Conservation (phyloP, 2,113 vertebrate species). For the Melierax canorus region DNA sequence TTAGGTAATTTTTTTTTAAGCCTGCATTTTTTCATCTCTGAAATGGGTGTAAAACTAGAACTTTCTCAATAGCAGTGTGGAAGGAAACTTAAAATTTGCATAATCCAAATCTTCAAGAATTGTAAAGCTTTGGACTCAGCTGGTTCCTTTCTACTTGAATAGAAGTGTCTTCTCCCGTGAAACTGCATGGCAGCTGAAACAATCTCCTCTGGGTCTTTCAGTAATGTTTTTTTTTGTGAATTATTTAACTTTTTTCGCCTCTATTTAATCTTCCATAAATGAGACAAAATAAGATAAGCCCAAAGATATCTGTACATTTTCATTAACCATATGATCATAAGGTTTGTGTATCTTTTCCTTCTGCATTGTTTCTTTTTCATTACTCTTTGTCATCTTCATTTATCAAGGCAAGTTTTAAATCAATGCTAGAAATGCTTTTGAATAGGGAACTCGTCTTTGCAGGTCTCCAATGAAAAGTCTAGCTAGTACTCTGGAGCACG, state of each 20-base stretch:
- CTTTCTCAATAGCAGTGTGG: neutral
- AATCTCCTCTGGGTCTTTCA: neutral
- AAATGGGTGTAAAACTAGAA: neutral
- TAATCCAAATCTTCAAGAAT: neutral
- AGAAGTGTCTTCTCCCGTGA: neutral
- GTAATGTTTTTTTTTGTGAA: neutral
- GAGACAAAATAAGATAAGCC: neutral
- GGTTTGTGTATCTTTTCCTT: neutral
- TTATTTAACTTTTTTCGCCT: neutral
- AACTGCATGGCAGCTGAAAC: neutral
- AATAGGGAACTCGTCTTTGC: neutral
- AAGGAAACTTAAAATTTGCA: neutral
- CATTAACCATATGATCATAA: neutral
- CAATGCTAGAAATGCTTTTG: neutral
- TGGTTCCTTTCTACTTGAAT: neutral
- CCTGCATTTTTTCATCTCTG: neutral
- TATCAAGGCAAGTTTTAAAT: neutral
- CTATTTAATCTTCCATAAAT: neutral
- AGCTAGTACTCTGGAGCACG: neutral
- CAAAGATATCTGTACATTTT: neutral
- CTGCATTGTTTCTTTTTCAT: neutral
- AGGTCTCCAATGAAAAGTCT: neutral
- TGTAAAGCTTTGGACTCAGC: neutral
- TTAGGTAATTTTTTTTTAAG: neutral
- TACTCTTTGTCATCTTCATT: neutral